phyloP scores from a whole-genome alignment of 2,888 invertebrate species.

The Coelopa pilipes region DNA sequence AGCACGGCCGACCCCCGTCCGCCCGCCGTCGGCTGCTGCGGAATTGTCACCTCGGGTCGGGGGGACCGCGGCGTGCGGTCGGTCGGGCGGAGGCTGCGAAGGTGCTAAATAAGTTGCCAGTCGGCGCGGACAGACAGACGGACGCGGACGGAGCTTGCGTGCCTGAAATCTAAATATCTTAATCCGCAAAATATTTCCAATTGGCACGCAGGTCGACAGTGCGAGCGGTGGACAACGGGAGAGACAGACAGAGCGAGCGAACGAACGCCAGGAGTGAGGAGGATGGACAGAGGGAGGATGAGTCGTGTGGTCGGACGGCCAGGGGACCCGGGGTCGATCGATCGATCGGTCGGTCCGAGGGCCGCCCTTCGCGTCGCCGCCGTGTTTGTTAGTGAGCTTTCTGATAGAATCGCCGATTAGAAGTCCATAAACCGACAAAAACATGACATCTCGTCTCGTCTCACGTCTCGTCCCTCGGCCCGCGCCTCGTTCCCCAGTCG shows the following conservation, averaged over 20 bases:
- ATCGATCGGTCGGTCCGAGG: slow-evolving; percentile 25
- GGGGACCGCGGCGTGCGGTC: no score
- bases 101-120: slow-evolving; percentile 61
- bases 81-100: slow-evolving; percentile 38
- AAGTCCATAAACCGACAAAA: slow-evolving; percentile 68
- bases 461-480: not conserved
- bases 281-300: no score
- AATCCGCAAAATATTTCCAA: slow-evolving; percentile 54
- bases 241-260: no score
- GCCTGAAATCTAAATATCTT: slow-evolving; percentile 65
- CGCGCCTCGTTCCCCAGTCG: not conserved
- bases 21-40: slow-evolving; percentile 36
- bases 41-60: slow-evolving; percentile 58
- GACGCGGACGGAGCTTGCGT: slow-evolving; percentile 28
- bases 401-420: slow-evolving; percentile 68
- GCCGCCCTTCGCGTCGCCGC: slow-evolving; percentile 40
- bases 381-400: slow-evolving; percentile 66
- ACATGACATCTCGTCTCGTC: slow-evolving; percentile 63
- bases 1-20: not conserved
- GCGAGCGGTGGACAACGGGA: no score
- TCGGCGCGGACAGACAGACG: slow-evolving; percentile 12
- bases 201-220: slow-evolving; percentile 22
- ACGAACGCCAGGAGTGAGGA: no score
- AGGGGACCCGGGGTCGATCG: not conserved
- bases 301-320: not conserved